Percentiles rank a stretch among this genome's conserved stretches.
Evolutionary conservation across 2,888 invertebrate species (phyloP).

Genomic region (Drosophila pegasa): DNA sequence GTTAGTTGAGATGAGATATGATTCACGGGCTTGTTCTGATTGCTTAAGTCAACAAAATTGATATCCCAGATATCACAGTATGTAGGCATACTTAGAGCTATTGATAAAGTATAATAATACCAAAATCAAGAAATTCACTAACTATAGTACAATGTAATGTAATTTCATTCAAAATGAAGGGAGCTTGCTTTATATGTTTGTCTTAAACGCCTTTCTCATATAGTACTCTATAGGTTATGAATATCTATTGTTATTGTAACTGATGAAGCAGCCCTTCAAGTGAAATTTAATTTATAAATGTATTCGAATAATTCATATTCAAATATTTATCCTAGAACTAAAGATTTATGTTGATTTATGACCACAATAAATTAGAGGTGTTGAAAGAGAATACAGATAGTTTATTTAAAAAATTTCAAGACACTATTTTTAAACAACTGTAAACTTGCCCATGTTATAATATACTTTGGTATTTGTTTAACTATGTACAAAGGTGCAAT

Average conservation of each 20-base stretch:
- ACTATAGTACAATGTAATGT: too few species aligned
- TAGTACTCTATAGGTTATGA: too few species aligned
- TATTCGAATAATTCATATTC: neutral
- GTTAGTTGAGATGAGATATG: conserved; percentile 24
- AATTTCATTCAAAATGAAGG: neutral
- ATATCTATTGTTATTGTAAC: neutral
- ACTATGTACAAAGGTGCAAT: neutral
- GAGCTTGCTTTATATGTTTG: neutral
- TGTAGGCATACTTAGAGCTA: too few species aligned
- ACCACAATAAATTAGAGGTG: neutral
- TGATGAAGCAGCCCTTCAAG: neutral
- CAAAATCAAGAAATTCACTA: too few species aligned
- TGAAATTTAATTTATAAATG: neutral
- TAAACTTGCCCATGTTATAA: neutral
- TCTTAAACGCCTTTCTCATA: neutral
- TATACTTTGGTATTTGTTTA: neutral
- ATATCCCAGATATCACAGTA: too few species aligned
- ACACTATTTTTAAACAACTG: neutral
- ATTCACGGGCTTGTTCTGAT: conserved; percentile 23
- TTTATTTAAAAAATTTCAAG: neutral
- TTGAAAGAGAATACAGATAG: neutral
- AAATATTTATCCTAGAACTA: neutral
- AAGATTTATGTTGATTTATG: neutral
- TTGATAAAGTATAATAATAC: neutral
- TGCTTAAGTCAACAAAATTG: conserved; percentile 10